Conservation (phyloP, 37 sponge, comb jelly and placozoan genomes). For the Theonella swinhoei region DNA sequence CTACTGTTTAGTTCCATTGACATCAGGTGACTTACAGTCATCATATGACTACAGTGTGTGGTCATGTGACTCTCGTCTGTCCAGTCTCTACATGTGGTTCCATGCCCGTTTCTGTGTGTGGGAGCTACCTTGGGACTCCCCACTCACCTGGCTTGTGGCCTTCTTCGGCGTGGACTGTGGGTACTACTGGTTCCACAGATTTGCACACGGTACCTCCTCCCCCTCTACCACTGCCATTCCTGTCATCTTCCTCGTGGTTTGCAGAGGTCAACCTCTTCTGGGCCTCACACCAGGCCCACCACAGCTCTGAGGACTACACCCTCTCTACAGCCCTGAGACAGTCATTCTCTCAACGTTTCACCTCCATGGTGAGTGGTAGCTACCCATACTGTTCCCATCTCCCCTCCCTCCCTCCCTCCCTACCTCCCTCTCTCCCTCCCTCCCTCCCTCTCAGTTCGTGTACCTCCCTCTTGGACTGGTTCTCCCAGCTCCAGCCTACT, state of each 20-base stretch:
- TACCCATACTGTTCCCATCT: too few relatives aligned
- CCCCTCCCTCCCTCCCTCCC: neutral
- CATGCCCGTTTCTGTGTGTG: slow-evolving; percentile 55
- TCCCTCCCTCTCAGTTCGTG: slow-evolving; percentile 54
- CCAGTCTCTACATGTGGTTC: slow-evolving; percentile 58
- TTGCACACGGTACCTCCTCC: slow-evolving; percentile 79
- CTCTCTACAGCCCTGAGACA: slow-evolving; percentile 92
- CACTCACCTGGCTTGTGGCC: slow-evolving; percentile 85
- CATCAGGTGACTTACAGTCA: neutral
- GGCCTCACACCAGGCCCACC: slow-evolving; percentile 94
- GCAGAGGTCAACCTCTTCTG: slow-evolving; percentile 88
- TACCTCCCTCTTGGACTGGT: slow-evolving; percentile 87
- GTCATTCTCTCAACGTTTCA: slow-evolving; percentile 69
- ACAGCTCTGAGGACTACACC: slow-evolving; percentile 96
- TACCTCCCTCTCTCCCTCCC: slow-evolving; percentile 71
- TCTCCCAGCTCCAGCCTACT: slow-evolving; percentile 80
- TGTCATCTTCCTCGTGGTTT: neutral
- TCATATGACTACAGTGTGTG: neutral
- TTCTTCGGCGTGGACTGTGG: slow-evolving; percentile 73
- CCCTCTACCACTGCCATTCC: neutral
- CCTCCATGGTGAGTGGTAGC: slow-evolving; percentile 71
- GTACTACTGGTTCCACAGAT: slow-evolving; percentile 89
- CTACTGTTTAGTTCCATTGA: neutral
- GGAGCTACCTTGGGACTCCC: slow-evolving; percentile 86
- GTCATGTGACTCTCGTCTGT: neutral